Evolutionary conservation across 2,888 invertebrate species (phyloP).

Genomic region (Ophion costatus): DNA sequence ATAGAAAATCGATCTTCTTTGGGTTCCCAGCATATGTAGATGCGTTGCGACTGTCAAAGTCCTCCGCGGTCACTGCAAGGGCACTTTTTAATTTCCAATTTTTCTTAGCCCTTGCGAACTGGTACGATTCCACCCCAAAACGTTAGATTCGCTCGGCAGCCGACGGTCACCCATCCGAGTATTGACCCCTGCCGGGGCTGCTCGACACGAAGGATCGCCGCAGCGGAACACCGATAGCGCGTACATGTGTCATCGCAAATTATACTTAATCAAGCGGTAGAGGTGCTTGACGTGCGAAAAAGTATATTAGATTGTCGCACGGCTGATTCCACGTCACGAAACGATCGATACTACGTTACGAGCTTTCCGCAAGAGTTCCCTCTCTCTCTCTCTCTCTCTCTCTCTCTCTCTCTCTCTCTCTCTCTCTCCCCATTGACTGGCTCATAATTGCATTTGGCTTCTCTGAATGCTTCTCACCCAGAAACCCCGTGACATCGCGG

Average conservation of each 20-base stretch:
- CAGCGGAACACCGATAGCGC: background rate
- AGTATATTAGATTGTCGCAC: background rate
- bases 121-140: too few species aligned
- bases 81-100: too few species aligned
- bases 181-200: background rate
- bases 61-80: too few species aligned
- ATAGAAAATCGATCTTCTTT: too few species aligned
- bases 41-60: too few species aligned
- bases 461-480: conserved; percentile 72
- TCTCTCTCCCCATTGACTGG: conserved; percentile 73
- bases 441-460: conserved; percentile 75
- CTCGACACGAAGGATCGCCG: background rate
- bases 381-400: background rate
- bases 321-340: conserved; percentile 17
- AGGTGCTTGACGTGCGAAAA: background rate
- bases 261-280: background rate
- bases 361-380: background rate
- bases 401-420: background rate
- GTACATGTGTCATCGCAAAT: background rate
- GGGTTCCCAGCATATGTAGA: too few species aligned
- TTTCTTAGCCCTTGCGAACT: too few species aligned
- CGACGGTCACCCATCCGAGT: background rate
- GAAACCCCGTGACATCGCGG: conserved; percentile 78
- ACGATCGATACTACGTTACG: conserved; percentile 31
- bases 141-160: too few species aligned